Base-by-base conservation (phyloP, 2,888 invertebrate species). In the Adelognathus sp. region DNA sequence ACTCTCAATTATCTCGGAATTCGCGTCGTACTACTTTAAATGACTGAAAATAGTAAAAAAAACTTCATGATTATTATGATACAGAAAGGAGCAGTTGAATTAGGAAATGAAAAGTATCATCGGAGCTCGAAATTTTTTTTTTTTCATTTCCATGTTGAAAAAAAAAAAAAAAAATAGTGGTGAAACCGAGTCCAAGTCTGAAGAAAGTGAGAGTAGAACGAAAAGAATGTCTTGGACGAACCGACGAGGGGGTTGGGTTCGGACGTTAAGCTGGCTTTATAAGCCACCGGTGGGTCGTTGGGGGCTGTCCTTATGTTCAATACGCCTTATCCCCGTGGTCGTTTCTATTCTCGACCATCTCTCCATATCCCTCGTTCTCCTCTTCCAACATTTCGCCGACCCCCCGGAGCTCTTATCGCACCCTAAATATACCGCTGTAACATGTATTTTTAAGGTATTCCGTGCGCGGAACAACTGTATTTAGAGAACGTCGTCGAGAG, bases 401-500 rank as follows among this genome's bases (percentile, higher is more conserved):
- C 58, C 58, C 58, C 67, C 58, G n/a, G n/a, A 50, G 66, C 56
- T 76, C 76, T 83, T 77, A 82, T 81, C 76, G 61, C n/a, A 67
- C 81, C 77, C 83, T 83, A 82, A 86, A 84, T 83, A 81, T 82
- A 75, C 82, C 73, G 69, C 73, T 81, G 79, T 80, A 82, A 84
- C 85, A 88, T 88, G 85, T 84, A 85, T 87, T 87, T 88, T 88
- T 88, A 87, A 88, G 9, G 9, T 36, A 36, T 36, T 88, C 86
- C 86, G 84, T 80, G 81, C 79, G 78, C 80, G 79, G 71, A 81
- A 80, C 78, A 33, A 18, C n/a, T 50, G n/a, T 33, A 16, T 29
- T 56, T n/a, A n/a, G n/a, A n/a, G n/a, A n/a, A n/a, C n/a, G n/a
- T n/a, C n/a, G n/a, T n/a, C n/a, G n/a, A n/a, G n/a, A n/a, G n/a